Conservation (phyloP, 2,888 invertebrate species). For the Agriopis marginaria region DNA sequence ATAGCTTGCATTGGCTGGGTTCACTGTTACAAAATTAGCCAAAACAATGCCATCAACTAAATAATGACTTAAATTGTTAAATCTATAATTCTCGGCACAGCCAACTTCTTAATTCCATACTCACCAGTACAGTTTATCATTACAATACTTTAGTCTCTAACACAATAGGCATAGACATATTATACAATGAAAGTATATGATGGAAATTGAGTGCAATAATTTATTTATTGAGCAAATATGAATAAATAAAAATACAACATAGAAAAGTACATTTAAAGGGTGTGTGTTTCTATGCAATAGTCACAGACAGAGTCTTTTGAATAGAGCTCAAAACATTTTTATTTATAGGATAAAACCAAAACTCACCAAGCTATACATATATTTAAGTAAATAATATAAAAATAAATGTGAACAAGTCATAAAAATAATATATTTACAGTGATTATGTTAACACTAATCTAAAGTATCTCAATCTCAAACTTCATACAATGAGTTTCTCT, state of each 20-base stretch:
- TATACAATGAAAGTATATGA: slow-evolving; percentile 41
- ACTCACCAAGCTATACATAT: slow-evolving; percentile 70
- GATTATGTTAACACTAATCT: slow-evolving; percentile 61
- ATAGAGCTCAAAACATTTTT: slow-evolving; percentile 52
- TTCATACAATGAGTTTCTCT: slow-evolving; percentile 32
- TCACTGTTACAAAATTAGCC: slow-evolving; percentile 24
- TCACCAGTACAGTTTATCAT: slow-evolving; percentile 59
- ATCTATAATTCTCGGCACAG: slow-evolving; percentile 69
- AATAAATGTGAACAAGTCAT: slow-evolving; percentile 54
- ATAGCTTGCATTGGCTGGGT: slow-evolving; percentile 23
- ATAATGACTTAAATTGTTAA: slow-evolving; percentile 40
- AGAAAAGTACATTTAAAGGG: slow-evolving; percentile 40
- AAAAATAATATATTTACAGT: slow-evolving; percentile 73
- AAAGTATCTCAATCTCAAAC: slow-evolving; percentile 54
- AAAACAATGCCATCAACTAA: slow-evolving; percentile 24
- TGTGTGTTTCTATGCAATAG: slow-evolving; percentile 32
- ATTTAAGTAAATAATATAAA: slow-evolving; percentile 75
- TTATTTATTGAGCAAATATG: slow-evolving; percentile 46
- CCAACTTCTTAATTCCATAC: slow-evolving; percentile 73
- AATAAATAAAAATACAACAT: slow-evolving; percentile 39
- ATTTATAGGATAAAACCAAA: slow-evolving; percentile 61
- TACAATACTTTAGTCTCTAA: slow-evolving; percentile 61
- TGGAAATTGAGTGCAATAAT: slow-evolving; percentile 43
- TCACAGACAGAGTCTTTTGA: slow-evolving; percentile 31
- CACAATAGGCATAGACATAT: slow-evolving; percentile 40